These are phyloP conservation scores for Mirza zaza DNA, from an alignment of 2,113 vertebrate genomes.

Conservation along the genomic window DNA sequence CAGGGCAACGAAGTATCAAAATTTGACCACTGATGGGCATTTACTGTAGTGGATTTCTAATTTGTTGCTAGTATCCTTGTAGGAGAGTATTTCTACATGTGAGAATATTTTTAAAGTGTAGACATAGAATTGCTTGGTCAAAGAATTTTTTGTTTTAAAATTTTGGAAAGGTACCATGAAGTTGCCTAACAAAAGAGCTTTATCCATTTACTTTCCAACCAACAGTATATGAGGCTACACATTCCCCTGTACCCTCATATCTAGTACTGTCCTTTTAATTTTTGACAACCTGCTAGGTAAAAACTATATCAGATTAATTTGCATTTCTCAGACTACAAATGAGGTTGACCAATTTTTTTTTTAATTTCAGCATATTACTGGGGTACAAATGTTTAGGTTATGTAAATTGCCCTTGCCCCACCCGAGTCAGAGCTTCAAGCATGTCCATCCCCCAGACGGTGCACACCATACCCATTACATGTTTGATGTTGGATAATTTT, in stretches of 20 bases:
- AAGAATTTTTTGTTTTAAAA: neutral
- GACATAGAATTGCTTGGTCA: neutral
- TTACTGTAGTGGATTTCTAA: neutral
- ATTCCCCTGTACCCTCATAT: neutral
- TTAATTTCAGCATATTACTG: too few relatives aligned
- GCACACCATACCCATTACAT: too few relatives aligned
- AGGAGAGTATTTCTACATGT: neutral
- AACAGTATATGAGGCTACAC: neutral
- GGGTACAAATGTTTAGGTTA: too few relatives aligned
- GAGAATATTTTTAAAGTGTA: neutral
- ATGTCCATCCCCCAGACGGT: too few relatives aligned
- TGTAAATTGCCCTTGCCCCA: too few relatives aligned
- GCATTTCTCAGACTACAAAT: neutral
- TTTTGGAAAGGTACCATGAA: neutral
- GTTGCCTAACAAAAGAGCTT: neutral
- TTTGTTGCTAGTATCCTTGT: neutral
- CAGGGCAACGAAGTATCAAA: neutral
- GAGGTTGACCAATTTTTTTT: neutral
- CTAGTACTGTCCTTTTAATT: neutral
- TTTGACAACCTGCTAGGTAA: neutral
- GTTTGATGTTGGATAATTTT: neutral
- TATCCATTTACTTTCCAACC: neutral
- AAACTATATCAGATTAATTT: neutral
- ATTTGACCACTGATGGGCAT: neutral
- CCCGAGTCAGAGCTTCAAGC: too few relatives aligned